A percentile compares a stretch with the other conserved stretches of the same genome.
Conservation (phyloP, 2,113 vertebrate genomes). For the Leuciscus idus region DNA sequence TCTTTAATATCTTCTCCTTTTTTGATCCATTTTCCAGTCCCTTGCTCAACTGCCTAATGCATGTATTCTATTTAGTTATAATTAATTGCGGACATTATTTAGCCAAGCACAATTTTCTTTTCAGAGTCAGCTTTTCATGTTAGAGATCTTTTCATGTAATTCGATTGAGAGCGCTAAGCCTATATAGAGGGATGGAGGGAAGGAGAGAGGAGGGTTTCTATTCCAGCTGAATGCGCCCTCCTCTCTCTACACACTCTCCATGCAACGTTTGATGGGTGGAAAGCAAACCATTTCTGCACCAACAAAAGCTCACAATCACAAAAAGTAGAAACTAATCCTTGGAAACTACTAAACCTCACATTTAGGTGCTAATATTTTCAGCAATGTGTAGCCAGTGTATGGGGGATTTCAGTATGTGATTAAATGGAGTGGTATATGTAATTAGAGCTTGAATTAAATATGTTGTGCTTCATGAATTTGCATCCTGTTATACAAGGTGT, state of each 20-base stretch:
- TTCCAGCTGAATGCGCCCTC: constrained; percentile 42
- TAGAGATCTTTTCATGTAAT: constrained; percentile 62
- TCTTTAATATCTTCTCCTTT: constrained; percentile 24
- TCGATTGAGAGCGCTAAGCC: constrained; percentile 61
- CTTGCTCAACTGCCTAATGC: constrained; percentile 52
- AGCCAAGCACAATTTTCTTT: constrained; percentile 53
- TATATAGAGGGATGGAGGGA: constrained; percentile 36
- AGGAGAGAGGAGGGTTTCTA: constrained; percentile 34
- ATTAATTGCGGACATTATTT: constrained; percentile 60
- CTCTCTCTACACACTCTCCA: constrained; percentile 34
- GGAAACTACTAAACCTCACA: constrained; percentile 35
- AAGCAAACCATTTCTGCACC: constrained; percentile 25
- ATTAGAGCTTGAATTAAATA: neutral
- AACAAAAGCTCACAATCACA: constrained; percentile 46
- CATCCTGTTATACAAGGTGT: neutral
- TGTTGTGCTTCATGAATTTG: neutral
- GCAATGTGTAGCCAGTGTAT: neutral
- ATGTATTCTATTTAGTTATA: constrained; percentile 52
- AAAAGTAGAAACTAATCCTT: constrained; percentile 43
- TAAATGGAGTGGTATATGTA: constrained; percentile 2
- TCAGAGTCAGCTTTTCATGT: constrained; percentile 52
- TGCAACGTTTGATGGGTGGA: constrained; percentile 49
- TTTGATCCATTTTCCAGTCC: constrained; percentile 32
- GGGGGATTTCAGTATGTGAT: constrained; percentile 20
- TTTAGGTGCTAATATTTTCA: constrained; percentile 14